phyloP scores from a whole-genome alignment of 2,888 invertebrate species.

The Patella pellucida region DNA sequence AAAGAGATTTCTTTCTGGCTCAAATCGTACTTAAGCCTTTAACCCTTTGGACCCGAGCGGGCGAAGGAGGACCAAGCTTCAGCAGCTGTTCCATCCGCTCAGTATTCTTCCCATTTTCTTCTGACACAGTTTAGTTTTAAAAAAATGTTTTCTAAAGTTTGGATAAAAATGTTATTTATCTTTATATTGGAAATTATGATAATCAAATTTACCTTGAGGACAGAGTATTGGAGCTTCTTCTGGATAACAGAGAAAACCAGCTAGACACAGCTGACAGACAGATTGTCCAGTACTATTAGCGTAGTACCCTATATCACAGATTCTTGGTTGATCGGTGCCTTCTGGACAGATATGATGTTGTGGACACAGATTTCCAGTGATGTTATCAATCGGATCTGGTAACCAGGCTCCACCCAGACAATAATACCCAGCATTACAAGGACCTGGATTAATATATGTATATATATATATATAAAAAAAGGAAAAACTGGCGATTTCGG shows the following conservation, averaged over 20 bases:
- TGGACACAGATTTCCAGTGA: slow-evolving; percentile 64
- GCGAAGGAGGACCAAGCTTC: too few species aligned
- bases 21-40: too few species aligned
- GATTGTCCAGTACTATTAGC: slow-evolving; percentile 64
- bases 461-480: too few species aligned
- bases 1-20: too few species aligned
- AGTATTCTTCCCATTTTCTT: too few species aligned
- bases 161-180: too few species aligned
- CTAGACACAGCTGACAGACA: slow-evolving; percentile 57
- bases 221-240: slow-evolving; percentile 59
- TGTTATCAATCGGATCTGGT: slow-evolving; percentile 55
- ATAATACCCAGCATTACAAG: slow-evolving; percentile 63
- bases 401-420: slow-evolving; percentile 62
- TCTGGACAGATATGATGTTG: slow-evolving; percentile 55
- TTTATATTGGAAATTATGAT: neutral
- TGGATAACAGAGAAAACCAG: slow-evolving; percentile 61
- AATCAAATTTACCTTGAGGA: slow-evolving; percentile 53
- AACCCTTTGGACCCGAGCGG: too few species aligned
- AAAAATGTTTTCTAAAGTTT: too few species aligned
- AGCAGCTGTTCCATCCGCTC: too few species aligned
- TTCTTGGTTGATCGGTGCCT: slow-evolving; percentile 48
- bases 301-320: slow-evolving; percentile 59
- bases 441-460: slow-evolving; percentile 44
- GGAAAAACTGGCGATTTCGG: too few species aligned
- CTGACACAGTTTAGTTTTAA: too few species aligned